These are phyloP conservation scores for Callorhinus ursinus DNA, from an alignment of 2,113 vertebrate genomes.

Conservation along the genomic window DNA sequence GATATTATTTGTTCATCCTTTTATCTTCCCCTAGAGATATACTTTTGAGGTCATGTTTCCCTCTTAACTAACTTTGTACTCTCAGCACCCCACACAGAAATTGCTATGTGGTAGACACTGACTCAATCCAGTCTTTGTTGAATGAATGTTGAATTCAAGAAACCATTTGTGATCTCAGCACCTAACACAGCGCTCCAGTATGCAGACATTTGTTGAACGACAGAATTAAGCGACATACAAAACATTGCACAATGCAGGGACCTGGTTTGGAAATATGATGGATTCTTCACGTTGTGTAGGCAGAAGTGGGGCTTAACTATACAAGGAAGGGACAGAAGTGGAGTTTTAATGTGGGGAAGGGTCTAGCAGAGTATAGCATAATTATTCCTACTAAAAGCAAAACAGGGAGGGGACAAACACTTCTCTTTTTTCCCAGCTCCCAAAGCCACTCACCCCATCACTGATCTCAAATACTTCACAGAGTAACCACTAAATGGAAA, in stretches of 20 bases:
- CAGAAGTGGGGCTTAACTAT: not conserved
- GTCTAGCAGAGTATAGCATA: not conserved
- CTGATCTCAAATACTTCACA: not conserved
- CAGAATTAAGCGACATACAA: not conserved
- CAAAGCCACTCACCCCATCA: not conserved
- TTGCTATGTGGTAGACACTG: not conserved
- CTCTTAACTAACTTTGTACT: not conserved
- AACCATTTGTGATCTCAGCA: not conserved
- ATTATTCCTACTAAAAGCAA: not conserved
- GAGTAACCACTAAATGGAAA: conserved; percentile 52
- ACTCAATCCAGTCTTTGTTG: not conserved
- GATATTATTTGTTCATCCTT: not conserved
- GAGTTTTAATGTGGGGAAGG: not conserved
- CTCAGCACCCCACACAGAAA: not conserved
- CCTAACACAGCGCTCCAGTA: not conserved
- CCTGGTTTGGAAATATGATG: not conserved
- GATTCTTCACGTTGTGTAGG: not conserved
- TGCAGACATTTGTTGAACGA: not conserved
- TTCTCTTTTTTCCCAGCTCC: not conserved
- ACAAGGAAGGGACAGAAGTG: not conserved
- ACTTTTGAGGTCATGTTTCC: conserved; percentile 21
- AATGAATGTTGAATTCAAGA: conserved; percentile 16
- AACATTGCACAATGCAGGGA: not conserved
- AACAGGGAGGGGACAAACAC: not conserved
- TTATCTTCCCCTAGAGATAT: not conserved